Evolutionary conservation across 2,888 invertebrate species (phyloP).

Genomic region (Acrobasis consociella): DNA sequence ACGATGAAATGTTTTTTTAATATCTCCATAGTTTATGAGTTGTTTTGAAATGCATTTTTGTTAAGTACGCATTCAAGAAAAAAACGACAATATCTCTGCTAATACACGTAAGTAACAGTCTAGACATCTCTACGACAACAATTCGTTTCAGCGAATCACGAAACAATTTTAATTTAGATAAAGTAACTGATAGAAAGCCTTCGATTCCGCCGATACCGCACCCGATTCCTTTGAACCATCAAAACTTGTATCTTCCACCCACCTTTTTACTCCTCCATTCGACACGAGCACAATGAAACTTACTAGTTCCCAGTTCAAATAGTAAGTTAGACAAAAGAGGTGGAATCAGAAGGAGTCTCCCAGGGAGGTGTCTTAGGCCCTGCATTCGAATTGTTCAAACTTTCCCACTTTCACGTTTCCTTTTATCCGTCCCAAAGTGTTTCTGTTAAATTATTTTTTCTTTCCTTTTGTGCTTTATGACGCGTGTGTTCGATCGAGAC

Average conservation of each 20-base stretch:
- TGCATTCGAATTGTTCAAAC: slow-evolving; percentile 70
- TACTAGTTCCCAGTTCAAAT: slow-evolving; percentile 62
- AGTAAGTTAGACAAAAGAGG: slow-evolving; percentile 72
- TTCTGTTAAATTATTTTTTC: slow-evolving; percentile 76
- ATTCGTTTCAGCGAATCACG: slow-evolving; percentile 34
- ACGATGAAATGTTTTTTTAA: too few relatives aligned
- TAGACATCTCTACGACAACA: slow-evolving; percentile 36
- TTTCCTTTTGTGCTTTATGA: slow-evolving; percentile 61
- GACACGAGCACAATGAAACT: slow-evolving; percentile 55
- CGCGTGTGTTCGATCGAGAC: slow-evolving; percentile 55
- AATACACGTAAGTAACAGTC: slow-evolving; percentile 39
- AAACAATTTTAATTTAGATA: slow-evolving; percentile 57
- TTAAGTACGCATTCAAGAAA: too few relatives aligned
- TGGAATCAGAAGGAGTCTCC: slow-evolving; percentile 70
- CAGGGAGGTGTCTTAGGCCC: slow-evolving; percentile 66
- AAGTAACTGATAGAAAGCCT: slow-evolving; percentile 45
- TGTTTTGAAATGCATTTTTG: too few relatives aligned
- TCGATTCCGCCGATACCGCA: slow-evolving; percentile 36
- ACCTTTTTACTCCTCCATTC: slow-evolving; percentile 38
- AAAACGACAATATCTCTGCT: too few relatives aligned
- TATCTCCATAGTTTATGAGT: too few relatives aligned
- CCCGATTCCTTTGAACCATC: slow-evolving; percentile 44
- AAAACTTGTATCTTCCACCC: slow-evolving; percentile 53
- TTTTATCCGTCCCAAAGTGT: slow-evolving; percentile 74
- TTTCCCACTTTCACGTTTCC: slow-evolving; percentile 76